Conservation (phyloP, 2,797 vertebrate genomes). For the Holocentrus rufus region DNA sequence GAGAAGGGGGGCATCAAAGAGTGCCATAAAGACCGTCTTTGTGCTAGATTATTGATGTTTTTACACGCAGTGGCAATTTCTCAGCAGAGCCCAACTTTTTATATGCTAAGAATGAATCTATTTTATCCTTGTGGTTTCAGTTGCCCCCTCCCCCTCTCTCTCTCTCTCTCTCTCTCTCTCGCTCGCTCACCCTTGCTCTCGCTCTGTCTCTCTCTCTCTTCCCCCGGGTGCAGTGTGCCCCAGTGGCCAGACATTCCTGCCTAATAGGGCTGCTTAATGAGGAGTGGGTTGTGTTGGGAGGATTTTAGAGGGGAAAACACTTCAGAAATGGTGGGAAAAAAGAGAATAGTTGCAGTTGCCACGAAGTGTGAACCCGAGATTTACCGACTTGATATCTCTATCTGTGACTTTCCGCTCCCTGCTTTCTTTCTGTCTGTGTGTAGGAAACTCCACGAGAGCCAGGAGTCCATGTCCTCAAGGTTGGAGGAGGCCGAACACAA, state of each 20-base stretch:
- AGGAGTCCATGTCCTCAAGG: conserved; percentile 93
- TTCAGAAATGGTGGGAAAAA: conserved; percentile 81
- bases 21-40: conserved; percentile 79
- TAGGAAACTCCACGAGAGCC: conserved; percentile 95
- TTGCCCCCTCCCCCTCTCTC: conserved; percentile 42
- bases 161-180: conserved; percentile 38
- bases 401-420: conserved; percentile 65
- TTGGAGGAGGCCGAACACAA: conserved; percentile 96
- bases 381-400: conserved; percentile 69
- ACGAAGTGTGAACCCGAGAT: conserved; percentile 66
- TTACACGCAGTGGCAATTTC: conserved; percentile 78
- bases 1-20: conserved; percentile 77
- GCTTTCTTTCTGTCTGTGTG: conserved; percentile 44
- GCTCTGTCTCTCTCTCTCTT: conserved; percentile 22
- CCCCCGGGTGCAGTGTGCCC: conserved; percentile 73
- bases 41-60: conserved; percentile 81
- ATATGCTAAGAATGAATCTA: conserved; percentile 79
- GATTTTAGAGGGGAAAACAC: conserved; percentile 78
- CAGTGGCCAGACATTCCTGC: conserved; percentile 84
- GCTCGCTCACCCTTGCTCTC: background rate
- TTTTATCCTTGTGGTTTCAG: conserved; percentile 80
- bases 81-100: conserved; percentile 78
- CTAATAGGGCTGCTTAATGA: conserved; percentile 84
- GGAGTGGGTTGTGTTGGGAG: conserved; percentile 80
- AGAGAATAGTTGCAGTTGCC: conserved; percentile 70